Evolutionary conservation across 2,113 vertebrate species (phyloP).

Genomic region (Ageneiosus marmoratus): DNA sequence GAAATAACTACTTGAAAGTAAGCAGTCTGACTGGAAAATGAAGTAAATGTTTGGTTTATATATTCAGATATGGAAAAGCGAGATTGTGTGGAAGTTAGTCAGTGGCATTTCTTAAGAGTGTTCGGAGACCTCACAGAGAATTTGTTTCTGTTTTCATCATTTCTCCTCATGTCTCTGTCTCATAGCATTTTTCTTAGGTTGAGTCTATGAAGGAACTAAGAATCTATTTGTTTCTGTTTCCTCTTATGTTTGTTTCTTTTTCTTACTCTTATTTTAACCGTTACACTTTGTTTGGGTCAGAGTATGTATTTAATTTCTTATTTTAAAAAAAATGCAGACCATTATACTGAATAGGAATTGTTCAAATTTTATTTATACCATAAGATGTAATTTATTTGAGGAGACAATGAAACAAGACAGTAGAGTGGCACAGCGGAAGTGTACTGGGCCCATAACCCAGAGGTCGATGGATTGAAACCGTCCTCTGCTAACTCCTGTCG

Average conservation of each 20-base stretch:
- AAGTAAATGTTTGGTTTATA: slow-evolving; percentile 22
- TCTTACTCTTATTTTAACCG: neutral
- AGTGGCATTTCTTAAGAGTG: slow-evolving; percentile 21
- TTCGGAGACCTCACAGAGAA: slow-evolving; percentile 20
- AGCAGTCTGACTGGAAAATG: neutral
- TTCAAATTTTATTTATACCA: neutral
- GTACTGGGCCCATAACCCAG: too few relatives aligned
- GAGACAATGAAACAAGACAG: too few relatives aligned
- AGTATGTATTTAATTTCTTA: neutral
- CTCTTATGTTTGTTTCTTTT: too few relatives aligned
- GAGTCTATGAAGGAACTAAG: too few relatives aligned
- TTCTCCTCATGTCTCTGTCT: neutral
- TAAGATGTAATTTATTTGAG: neutral
- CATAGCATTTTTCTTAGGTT: neutral
- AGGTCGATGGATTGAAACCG: too few relatives aligned
- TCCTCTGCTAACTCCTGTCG: too few relatives aligned
- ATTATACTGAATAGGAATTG: neutral
- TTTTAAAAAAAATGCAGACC: neutral
- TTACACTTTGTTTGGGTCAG: neutral
- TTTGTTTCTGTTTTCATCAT: slow-evolving; percentile 21
- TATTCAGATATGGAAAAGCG: slow-evolving; percentile 6
- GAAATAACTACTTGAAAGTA: neutral
- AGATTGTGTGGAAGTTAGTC: neutral
- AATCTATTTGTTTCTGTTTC: too few relatives aligned
- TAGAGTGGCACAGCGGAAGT: neutral